These are phyloP conservation scores for Parazoanthus atlanticus DNA, from an alignment of 92 coral and sea anemone species.

Conservation along the genomic window DNA sequence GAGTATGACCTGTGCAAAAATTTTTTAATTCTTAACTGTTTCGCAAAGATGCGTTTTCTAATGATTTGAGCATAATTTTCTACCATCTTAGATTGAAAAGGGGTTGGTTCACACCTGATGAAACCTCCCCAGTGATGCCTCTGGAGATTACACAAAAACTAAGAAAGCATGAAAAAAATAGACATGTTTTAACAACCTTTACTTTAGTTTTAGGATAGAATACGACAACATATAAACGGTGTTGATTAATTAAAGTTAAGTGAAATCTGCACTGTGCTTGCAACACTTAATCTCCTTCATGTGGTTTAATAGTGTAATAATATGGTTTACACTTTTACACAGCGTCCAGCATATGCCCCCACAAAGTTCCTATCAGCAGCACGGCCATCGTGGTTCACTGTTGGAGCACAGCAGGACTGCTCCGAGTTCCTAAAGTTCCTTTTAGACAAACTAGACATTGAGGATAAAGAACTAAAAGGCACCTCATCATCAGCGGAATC, in stretches of 20 bases:
- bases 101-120: too few relatives aligned
- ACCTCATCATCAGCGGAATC: slow-evolving; percentile 1
- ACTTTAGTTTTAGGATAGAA: too few relatives aligned
- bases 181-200: too few relatives aligned
- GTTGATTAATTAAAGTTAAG: not conserved
- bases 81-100: too few relatives aligned
- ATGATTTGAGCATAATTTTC: too few relatives aligned
- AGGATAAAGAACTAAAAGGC: slow-evolving; percentile 61
- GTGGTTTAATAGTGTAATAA: not conserved
- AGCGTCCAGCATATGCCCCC: slow-evolving; percentile 91
- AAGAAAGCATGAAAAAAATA: too few relatives aligned
- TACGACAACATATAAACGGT: too few relatives aligned
- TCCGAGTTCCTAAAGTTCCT: slow-evolving; percentile 93
- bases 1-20: too few relatives aligned
- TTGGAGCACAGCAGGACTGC: slow-evolving; percentile 97
- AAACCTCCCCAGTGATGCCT: too few relatives aligned
- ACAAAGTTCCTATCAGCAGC: slow-evolving; percentile 85
- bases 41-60: too few relatives aligned
- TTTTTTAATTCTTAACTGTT: too few relatives aligned
- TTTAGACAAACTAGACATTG: slow-evolving; percentile 86
- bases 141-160: too few relatives aligned
- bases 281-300: not conserved
- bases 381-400: slow-evolving; percentile 97
- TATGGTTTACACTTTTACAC: not conserved
- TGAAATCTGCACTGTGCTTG: not conserved